Conservation (phyloP, 2,113 vertebrate genomes). For the Elgaria multicarinata region DNA sequence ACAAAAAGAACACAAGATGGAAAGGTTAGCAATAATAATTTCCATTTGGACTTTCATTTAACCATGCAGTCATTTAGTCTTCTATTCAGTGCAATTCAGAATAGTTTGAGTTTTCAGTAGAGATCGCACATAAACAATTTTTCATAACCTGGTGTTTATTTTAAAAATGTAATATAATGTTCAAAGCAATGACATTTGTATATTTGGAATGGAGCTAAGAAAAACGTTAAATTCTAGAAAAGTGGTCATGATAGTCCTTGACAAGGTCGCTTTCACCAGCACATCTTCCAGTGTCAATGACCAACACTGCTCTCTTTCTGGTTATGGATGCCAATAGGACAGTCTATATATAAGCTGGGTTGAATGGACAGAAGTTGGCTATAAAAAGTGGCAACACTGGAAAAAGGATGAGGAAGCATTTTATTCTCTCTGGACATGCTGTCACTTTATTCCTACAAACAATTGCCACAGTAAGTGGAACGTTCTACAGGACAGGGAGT, state of each 20-base stretch:
- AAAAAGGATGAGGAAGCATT: background rate
- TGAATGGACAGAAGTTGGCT: background rate
- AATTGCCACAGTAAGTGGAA: background rate
- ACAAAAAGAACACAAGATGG: background rate
- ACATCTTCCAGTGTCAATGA: background rate
- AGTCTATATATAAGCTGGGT: background rate
- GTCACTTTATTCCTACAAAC: background rate
- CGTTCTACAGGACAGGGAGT: background rate
- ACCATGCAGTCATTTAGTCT: background rate
- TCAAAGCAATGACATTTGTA: background rate
- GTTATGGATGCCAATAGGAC: background rate
- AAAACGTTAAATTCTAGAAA: background rate
- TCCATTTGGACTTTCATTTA: background rate
- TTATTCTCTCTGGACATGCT: background rate
- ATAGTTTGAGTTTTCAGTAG: background rate
- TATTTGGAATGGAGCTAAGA: background rate
- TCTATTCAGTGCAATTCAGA: background rate
- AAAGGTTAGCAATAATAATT: constrained; percentile 13
- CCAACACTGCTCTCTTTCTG: no score
- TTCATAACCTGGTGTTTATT: background rate
- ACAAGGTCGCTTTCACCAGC: background rate
- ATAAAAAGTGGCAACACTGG: background rate
- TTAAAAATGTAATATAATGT: background rate
- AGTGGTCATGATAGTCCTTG: background rate
- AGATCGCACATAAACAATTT: background rate